Percentiles rank a stretch among this genome's conserved stretches.
Evolutionary conservation across 1,140 invertebrate species (phyloP).

Genomic region (Drosophila tsacasi): DNA sequence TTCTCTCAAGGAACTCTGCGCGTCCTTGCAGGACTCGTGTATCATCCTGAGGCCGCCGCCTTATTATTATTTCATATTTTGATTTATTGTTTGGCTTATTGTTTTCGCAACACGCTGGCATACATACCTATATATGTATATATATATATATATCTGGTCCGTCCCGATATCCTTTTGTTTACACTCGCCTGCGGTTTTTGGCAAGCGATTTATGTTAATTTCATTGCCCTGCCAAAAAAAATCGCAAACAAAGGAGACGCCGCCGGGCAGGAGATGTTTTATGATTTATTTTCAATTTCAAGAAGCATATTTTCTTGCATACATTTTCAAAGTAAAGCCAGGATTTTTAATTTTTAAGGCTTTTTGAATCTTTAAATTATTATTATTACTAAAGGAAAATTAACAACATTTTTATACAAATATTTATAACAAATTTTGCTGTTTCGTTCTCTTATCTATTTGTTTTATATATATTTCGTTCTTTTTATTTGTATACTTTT

Average conservation of each 20-base stretch:
- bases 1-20: conserved; percentile 29
- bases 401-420: too few species aligned
- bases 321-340: background rate
- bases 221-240: conserved; percentile 9
- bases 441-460: too few species aligned
- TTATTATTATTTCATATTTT: conserved; percentile 82
- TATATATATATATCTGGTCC: background rate
- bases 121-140: conserved; percentile 5
- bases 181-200: conserved; percentile 17
- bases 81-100: conserved; percentile 82
- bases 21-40: conserved; percentile 30
- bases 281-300: conserved; percentile 3
- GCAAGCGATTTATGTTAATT: conserved; percentile 47
- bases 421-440: too few species aligned
- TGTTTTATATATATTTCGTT: too few species aligned
- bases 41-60: conserved; percentile 40
- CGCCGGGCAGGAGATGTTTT: background rate
- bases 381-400: background rate
- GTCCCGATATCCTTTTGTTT: conserved; percentile 38
- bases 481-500: too few species aligned
- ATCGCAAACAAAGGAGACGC: conserved; percentile 20
- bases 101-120: conserved; percentile 51
- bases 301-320: background rate
- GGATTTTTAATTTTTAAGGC: background rate
- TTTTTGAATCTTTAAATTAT: background rate